phyloP scores from a whole-genome alignment of 2,888 invertebrate genomes.

The Caenorhabditis parvicauda region DNA sequence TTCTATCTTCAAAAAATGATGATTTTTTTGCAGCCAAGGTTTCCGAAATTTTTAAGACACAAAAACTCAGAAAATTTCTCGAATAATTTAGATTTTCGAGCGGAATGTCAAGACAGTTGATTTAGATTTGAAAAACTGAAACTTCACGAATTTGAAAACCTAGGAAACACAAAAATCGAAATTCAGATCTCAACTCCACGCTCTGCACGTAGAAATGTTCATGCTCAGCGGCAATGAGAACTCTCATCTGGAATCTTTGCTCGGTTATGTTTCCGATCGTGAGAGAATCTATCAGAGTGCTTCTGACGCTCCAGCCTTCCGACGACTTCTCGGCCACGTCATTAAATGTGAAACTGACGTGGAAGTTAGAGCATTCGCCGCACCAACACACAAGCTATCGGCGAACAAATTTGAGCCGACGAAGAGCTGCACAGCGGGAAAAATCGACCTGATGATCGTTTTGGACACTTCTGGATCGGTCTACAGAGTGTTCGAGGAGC shows the following conservation, averaged over 20 bases:
- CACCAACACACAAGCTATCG: too few species aligned
- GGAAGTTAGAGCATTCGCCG: not conserved
- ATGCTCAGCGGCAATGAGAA: not conserved
- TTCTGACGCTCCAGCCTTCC: not conserved
- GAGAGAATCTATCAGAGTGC: not conserved
- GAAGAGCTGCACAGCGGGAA: too few species aligned
- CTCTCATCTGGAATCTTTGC: not conserved
- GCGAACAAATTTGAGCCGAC: too few species aligned
- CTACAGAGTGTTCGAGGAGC: constrained; percentile 34
- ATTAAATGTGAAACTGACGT: not conserved
- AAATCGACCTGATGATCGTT: constrained; percentile 47
- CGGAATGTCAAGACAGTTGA: not conserved
- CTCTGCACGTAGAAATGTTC: not conserved
- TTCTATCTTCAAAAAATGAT: too few species aligned
- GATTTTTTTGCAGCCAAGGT: too few species aligned
- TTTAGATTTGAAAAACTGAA: not conserved
- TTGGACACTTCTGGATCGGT: constrained; percentile 52
- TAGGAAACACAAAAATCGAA: not conserved
- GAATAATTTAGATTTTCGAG: not conserved
- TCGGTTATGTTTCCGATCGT: not conserved
- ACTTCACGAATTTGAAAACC: not conserved
- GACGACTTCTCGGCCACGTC: not conserved
- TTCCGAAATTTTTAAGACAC: too few species aligned
- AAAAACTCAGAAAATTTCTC: not conserved
- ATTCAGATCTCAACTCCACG: not conserved